These are phyloP conservation scores for Miichthys miiuy DNA, from an alignment of 2,797 vertebrate genomes.

Conservation along the genomic window DNA sequence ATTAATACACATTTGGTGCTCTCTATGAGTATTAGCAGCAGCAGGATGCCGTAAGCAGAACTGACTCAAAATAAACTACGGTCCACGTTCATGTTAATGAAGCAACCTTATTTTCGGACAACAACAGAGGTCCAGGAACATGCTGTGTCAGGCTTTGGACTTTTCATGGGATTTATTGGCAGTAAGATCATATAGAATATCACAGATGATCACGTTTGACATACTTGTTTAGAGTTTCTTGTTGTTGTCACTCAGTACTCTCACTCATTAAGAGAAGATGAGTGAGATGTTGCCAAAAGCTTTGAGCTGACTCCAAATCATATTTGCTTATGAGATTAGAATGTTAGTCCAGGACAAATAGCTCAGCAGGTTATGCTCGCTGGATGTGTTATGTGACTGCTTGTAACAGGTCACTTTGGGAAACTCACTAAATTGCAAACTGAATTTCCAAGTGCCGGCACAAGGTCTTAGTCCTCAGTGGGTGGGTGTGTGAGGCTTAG, in stretches of 20 bases:
- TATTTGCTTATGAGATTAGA: slow-evolving; percentile 55
- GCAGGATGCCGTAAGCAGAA: neutral
- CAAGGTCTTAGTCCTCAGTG: slow-evolving; percentile 47
- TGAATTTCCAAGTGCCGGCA: slow-evolving; percentile 59
- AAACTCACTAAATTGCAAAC: slow-evolving; percentile 49
- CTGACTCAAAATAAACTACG: neutral
- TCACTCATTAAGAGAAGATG: slow-evolving; percentile 41
- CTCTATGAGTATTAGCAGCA: neutral
- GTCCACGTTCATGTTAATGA: neutral
- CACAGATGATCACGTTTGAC: neutral
- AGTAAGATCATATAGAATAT: neutral
- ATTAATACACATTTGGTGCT: slow-evolving; percentile 10
- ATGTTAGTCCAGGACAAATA: slow-evolving; percentile 51
- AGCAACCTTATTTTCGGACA: neutral
- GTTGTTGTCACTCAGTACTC: slow-evolving; percentile 11
- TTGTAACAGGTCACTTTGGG: slow-evolving; percentile 61
- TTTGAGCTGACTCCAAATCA: slow-evolving; percentile 51
- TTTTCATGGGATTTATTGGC: neutral
- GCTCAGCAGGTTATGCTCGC: slow-evolving; percentile 50
- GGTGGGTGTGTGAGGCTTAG: slow-evolving; percentile 52
- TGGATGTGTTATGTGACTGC: slow-evolving; percentile 40
- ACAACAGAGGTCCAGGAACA: neutral
- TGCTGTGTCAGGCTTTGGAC: neutral
- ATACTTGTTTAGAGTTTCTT: neutral
- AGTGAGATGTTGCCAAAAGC: slow-evolving; percentile 24